Conservation (phyloP, 2,113 vertebrate species). For the Pristiophorus japonicus region DNA sequence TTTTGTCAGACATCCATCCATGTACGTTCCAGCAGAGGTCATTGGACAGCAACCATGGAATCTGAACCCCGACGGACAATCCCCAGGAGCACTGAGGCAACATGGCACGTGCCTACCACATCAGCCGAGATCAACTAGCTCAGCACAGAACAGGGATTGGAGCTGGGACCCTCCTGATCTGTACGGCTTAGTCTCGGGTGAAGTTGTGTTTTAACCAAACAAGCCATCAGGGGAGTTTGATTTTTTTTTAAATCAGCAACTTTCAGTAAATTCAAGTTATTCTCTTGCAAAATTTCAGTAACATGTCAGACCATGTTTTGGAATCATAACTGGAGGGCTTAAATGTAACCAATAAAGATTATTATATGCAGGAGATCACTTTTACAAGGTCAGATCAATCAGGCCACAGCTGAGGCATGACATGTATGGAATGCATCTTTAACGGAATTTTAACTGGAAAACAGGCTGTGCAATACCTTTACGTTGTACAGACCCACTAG, state of each 20-base stretch:
- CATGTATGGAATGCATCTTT: background rate
- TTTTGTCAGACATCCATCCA: background rate
- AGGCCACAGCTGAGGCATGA: background rate
- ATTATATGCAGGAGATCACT: background rate
- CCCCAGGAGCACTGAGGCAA: background rate
- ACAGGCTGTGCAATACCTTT: background rate
- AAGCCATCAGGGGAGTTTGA: background rate
- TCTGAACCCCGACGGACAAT: background rate
- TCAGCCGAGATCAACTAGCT: background rate
- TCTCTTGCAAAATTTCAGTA: background rate
- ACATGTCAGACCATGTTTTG: background rate
- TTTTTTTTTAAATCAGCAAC: background rate
- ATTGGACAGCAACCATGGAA: background rate
- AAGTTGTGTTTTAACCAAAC: background rate
- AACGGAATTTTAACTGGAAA: background rate
- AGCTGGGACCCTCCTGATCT: background rate
- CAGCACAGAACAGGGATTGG: background rate
- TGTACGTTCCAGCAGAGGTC: background rate
- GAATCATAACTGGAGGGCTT: background rate
- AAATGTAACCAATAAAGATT: background rate
- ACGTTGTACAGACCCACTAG: background rate
- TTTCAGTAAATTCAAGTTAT: background rate
- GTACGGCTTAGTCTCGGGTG: background rate
- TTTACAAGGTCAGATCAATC: background rate
- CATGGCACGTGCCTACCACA: background rate